Base-by-base conservation (phyloP, 2,888 invertebrate species). In the Pristionchus fissidentatus region DNA sequence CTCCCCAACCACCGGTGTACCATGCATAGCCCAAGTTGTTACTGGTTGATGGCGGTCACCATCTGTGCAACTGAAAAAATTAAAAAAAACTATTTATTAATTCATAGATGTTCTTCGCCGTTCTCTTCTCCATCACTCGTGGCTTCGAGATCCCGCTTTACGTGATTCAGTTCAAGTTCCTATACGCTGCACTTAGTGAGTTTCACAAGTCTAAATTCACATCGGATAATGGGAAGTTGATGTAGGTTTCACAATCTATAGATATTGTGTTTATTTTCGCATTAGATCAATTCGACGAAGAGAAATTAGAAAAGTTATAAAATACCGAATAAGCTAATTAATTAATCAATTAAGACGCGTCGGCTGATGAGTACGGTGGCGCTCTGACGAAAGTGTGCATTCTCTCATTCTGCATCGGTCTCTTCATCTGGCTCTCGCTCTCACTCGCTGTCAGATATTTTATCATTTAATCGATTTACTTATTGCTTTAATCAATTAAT, bases 111-210 rank as follows among this genome's bases (percentile, higher is more conserved):
- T 55, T 78, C 22, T 66, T 81, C 32, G 46, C 66, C 22, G 29
- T 81, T 46, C 32, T 83, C 1, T 83, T 83, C 73, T 70, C 83
- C 1, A 73, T 83, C 15, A 29, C 38, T n/a, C 83, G 83, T 3
- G 70, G 70, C n/a, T 83, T 46, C 19, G 83, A 73, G 26, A 52
- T 83, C 49, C 73, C 73, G 8, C 38, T 73, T 1, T 83, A 70
- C 38, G 70, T 83, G 38, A 35, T 83, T n/a, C 70, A 29, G 26
- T 83, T 70, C 83, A 70, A 73, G 32, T 83, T 83, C 43, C 46
- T 81, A 41, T 81, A 81, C 19, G 32, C 62, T 3, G 80, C 80
- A 4, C 49, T 81, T 7, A 52, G 80, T 81, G 35, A 60, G 80
- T 10, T 3, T 0, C 10, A 10, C 3, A 29, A 26, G 3, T 8